phyloP scores from a whole-genome alignment of 2,113 vertebrate species.

The Clarias magur region DNA sequence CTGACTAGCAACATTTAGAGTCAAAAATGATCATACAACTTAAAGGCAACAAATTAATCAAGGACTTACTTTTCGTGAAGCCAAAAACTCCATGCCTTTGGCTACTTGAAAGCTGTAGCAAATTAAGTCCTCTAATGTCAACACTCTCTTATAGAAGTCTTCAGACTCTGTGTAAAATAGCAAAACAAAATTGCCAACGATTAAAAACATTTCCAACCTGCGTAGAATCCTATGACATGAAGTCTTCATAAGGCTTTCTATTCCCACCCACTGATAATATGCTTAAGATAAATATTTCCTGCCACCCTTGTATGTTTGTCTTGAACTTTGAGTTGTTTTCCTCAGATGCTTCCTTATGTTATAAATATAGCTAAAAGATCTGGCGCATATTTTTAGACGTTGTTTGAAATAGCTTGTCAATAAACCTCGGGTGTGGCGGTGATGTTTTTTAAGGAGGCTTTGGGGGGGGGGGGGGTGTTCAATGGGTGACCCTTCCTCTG shows the following conservation, averaged over 20 bases:
- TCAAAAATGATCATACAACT: neutral
- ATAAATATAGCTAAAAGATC: slow-evolving; percentile 26
- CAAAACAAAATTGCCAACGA: slow-evolving; percentile 13
- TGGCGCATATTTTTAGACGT: slow-evolving; percentile 53
- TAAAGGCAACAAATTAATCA: neutral
- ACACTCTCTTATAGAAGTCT: slow-evolving; percentile 85
- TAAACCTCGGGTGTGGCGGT: slow-evolving; percentile 38
- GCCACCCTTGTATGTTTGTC: slow-evolving; percentile 18
- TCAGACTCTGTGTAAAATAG: slow-evolving; percentile 76
- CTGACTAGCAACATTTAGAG: neutral
- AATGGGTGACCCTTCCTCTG: slow-evolving; percentile 58
- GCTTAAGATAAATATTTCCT: slow-evolving; percentile 21
- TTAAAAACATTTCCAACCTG: slow-evolving; percentile 20
- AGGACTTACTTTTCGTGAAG: slow-evolving; percentile 86
- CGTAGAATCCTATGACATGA: neutral
- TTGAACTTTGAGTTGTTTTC: slow-evolving; percentile 32
- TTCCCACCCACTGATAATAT: slow-evolving; percentile 38
- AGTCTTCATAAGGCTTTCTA: neutral
- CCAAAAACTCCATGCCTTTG: slow-evolving; percentile 94
- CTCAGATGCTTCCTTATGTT: slow-evolving; percentile 24
- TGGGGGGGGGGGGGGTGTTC: slow-evolving; percentile 29
- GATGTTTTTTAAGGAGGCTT: neutral
- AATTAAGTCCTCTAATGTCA: slow-evolving; percentile 91
- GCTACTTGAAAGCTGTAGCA: slow-evolving; percentile 96
- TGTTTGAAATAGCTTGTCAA: slow-evolving; percentile 55